phyloP scores from a whole-genome alignment of 2,888 invertebrate genomes.

The Cactoblastis cactorum region DNA sequence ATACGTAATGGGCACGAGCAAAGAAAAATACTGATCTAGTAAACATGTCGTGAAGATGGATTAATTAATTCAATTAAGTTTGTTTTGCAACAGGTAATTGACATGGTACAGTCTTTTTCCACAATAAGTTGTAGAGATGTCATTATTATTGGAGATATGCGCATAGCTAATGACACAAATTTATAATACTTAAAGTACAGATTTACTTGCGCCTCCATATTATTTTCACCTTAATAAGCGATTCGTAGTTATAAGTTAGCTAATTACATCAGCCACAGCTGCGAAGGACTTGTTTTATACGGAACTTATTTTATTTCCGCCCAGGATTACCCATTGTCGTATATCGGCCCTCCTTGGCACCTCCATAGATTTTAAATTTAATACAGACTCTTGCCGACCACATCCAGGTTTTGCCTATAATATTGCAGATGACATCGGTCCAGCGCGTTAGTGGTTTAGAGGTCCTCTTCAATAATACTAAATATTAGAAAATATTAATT shows the following conservation, averaged over 20 bases:
- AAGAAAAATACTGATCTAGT: conserved; percentile 9
- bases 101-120: not conserved
- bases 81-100: conserved; percentile 8
- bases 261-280: too few relatives aligned
- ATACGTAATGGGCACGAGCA: not conserved
- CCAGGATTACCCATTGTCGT: too few relatives aligned
- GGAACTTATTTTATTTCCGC: too few relatives aligned
- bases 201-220: not conserved
- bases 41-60: conserved; percentile 9
- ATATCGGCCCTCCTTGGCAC: too few relatives aligned
- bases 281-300: too few relatives aligned
- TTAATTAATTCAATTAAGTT: conserved; percentile 7
- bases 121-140: conserved; percentile 7
- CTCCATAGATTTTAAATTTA: too few relatives aligned
- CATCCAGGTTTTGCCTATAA: too few relatives aligned
- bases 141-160: conserved; percentile 2
- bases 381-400: too few relatives aligned
- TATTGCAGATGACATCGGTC: too few relatives aligned
- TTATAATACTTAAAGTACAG: not conserved
- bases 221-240: not conserved
- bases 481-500: too few relatives aligned
- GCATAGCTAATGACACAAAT: conserved; percentile 1
- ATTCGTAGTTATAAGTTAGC: not conserved
- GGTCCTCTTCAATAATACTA: too few relatives aligned
- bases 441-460: too few relatives aligned